A percentile compares a stretch with the other conserved stretches of the same genome.
These are phyloP conservation scores for Tenthredo distinguenda DNA, from an alignment of 2,888 invertebrate species.

Conservation along the genomic window DNA sequence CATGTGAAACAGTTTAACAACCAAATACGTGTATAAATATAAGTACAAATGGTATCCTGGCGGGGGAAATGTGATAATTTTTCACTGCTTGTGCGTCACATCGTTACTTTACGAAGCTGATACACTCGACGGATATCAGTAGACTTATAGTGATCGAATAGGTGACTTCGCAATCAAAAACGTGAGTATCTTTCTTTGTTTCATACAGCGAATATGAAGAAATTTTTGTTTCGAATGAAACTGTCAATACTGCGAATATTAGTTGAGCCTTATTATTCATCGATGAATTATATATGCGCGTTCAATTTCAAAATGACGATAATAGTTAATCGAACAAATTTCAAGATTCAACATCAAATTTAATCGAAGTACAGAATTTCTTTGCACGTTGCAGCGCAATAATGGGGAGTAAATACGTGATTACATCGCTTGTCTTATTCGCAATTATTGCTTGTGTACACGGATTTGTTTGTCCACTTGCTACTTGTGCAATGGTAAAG, in stretches of 20 bases:
- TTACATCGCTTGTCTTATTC: neutral
- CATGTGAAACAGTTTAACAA: neutral
- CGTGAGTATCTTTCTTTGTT: neutral
- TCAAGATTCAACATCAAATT: neutral
- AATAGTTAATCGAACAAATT: neutral
- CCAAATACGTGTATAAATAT: neutral
- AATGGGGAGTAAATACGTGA: neutral
- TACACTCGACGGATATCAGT: conserved; percentile 12
- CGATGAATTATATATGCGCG: neutral
- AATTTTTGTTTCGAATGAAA: neutral
- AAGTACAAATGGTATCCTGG: neutral
- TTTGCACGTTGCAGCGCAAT: conserved; percentile 2
- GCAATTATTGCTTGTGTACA: conserved; percentile 8
- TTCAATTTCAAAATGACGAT: neutral
- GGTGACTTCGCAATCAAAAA: neutral
- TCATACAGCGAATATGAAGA: too few relatives aligned
- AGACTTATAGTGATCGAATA: neutral
- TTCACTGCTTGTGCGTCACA: neutral
- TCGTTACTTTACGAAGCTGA: neutral
- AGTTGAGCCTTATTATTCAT: neutral
- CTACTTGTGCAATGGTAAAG: neutral
- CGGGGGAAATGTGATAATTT: conserved; percentile 23
- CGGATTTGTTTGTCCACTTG: conserved; percentile 22
- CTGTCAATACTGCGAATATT: neutral
- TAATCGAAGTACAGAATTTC: neutral